These are phyloP conservation scores for Lycodopsis pacificus DNA, from an alignment of 2,797 vertebrate species.

Conservation along the genomic window DNA sequence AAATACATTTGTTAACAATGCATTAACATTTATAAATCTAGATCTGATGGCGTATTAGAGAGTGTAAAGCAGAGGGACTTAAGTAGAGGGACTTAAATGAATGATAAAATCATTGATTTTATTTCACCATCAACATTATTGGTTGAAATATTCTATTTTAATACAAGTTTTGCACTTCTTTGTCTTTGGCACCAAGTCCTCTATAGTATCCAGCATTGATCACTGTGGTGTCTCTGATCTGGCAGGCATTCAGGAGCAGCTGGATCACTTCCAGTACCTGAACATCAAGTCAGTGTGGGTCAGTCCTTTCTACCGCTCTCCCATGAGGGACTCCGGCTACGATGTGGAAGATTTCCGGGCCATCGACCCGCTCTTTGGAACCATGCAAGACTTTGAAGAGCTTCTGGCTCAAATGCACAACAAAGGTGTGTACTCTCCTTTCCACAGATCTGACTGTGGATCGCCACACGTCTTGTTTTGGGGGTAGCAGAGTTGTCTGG, in stretches of 20 bases:
- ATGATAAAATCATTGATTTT: no score
- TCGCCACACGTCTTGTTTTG: neutral
- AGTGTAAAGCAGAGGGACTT: no score
- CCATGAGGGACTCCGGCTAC: constrained; percentile 91
- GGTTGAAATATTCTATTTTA: neutral
- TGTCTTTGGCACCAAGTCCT: neutral
- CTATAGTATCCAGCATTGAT: neutral
- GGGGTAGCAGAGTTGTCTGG: neutral
- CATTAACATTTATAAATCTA: no score
- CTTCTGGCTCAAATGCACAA: constrained; percentile 91
- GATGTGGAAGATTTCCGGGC: constrained; percentile 93
- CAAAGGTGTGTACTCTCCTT: constrained; percentile 81
- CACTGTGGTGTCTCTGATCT: neutral
- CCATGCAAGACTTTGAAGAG: constrained; percentile 93
- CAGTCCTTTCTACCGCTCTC: constrained; percentile 93
- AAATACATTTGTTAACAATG: neutral
- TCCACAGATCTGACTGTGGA: neutral
- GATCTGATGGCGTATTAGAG: no score
- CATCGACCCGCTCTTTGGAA: constrained; percentile 93
- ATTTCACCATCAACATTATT: neutral
- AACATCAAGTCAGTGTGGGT: constrained; percentile 94
- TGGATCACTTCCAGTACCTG: constrained; percentile 89
- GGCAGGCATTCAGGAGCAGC: constrained; percentile 91
- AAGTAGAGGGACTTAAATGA: no score
- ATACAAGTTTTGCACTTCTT: neutral